Evolutionary conservation across 2,113 vertebrate genomes (phyloP).

Genomic region (Pyxicephalus adspersus): DNA sequence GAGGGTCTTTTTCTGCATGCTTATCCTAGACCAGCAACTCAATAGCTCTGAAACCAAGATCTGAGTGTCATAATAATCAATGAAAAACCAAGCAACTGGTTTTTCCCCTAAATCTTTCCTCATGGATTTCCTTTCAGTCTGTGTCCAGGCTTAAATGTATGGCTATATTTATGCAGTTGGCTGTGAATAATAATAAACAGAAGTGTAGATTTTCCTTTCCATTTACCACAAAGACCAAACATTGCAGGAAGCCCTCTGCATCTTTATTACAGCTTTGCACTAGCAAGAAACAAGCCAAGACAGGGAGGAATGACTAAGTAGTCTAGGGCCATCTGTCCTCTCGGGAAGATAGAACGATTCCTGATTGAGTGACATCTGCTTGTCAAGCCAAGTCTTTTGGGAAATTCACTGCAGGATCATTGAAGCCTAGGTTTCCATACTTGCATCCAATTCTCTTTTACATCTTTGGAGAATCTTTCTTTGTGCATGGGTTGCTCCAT

Average conservation of each 20-base stretch:
- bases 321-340: constrained; percentile 77
- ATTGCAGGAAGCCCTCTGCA: constrained; percentile 71
- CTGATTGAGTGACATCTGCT: constrained; percentile 87
- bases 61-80: too few species aligned
- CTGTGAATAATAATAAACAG: constrained; percentile 71
- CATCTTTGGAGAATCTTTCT: not conserved
- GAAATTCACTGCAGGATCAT: constrained; percentile 77
- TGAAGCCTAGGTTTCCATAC: constrained; percentile 74
- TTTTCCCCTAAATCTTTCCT: too few species aligned
- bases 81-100: too few species aligned
- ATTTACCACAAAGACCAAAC: constrained; percentile 75
- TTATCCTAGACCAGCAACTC: too few species aligned
- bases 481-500: not conserved
- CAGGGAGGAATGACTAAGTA: constrained; percentile 77
- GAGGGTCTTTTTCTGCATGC: too few species aligned
- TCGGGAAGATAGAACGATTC: constrained; percentile 65
- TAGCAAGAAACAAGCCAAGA: constrained; percentile 68
- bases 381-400: constrained; percentile 77
- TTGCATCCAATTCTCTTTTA: constrained; percentile 80
- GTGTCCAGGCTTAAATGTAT: too few species aligned
- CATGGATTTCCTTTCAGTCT: too few species aligned
- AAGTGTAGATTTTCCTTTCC: constrained; percentile 70
- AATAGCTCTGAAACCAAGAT: too few species aligned
- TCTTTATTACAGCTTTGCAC: constrained; percentile 68
- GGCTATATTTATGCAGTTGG: not conserved